Percentiles rank a stretch among this genome's conserved stretches.
These are phyloP conservation scores for Cyrtodaria siliqua DNA, from an alignment of 2,888 invertebrate species.

Conservation along the genomic window DNA sequence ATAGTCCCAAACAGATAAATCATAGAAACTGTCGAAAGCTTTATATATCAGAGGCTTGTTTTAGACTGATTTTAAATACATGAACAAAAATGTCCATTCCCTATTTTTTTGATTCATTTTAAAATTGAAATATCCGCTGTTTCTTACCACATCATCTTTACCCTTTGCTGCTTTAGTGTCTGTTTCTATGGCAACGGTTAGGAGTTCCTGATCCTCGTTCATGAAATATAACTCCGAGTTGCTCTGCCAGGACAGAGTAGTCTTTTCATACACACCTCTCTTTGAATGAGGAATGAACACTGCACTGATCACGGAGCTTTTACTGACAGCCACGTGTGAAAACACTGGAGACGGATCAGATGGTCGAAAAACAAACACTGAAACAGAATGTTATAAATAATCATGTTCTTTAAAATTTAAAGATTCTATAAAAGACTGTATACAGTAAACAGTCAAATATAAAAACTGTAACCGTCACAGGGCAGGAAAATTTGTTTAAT, in stretches of 20 bases:
- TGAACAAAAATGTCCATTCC: no score
- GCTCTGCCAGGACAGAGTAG: constrained; percentile 74
- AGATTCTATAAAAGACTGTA: no score
- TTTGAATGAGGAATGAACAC: constrained; percentile 76
- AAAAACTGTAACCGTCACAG: no score
- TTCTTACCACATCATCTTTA: constrained; percentile 40
- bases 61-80: no score
- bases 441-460: no score
- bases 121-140: no score
- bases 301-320: constrained; percentile 59
- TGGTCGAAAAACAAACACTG: constrained; percentile 89
- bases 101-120: no score
- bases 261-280: constrained; percentile 49
- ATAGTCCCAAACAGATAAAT: no score
- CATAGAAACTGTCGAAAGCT: no score
- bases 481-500: no score
- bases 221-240: constrained; percentile 79
- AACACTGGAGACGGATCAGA: constrained; percentile 69
- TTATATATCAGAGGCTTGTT: no score
- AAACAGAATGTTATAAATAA: constrained; percentile 68
- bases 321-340: constrained; percentile 52
- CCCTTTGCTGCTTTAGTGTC: constrained; percentile 27
- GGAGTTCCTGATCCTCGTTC: constrained; percentile 74
- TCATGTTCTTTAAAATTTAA: neutral
- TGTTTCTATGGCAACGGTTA: constrained; percentile 61